These are phyloP conservation scores for Oscheius sp. DNA, from an alignment of 1,140 invertebrate species.

Conservation along the genomic window DNA sequence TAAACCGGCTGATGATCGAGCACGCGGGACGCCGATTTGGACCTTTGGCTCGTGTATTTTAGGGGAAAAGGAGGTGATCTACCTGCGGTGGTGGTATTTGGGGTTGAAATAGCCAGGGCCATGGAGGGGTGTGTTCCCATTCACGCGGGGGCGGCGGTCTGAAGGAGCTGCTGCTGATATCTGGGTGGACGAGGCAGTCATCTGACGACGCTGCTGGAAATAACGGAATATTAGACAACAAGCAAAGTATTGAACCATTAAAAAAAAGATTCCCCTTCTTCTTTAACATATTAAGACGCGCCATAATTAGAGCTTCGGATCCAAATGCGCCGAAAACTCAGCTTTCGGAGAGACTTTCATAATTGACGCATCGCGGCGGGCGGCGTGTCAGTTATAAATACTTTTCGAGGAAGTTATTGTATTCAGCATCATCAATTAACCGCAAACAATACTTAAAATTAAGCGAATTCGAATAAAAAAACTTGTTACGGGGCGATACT, in stretches of 20 bases:
- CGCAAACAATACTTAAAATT: no score
- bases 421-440: no score
- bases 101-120: constrained; percentile 36
- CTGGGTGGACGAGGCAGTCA: background rate
- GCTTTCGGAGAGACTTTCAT: no score
- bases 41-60: constrained; percentile 1
- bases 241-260: no score
- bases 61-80: background rate
- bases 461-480: no score
- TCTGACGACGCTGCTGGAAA: background rate
- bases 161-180: background rate
- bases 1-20: constrained; percentile 79
- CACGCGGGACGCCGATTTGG: constrained; percentile 68
- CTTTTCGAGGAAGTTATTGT: background rate
- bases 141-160: background rate
- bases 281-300: no score
- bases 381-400: no score
- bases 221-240: no score
- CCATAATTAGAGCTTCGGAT: no score
- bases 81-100: constrained; percentile 45
- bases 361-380: background rate
- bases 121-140: background rate
- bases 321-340: no score
- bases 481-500: no score
- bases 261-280: no score